Evolutionary conservation across 2,888 invertebrate genomes (phyloP), one percentile per base, ranked within the genome.

Genomic region (Torymus tubicola): DNA sequence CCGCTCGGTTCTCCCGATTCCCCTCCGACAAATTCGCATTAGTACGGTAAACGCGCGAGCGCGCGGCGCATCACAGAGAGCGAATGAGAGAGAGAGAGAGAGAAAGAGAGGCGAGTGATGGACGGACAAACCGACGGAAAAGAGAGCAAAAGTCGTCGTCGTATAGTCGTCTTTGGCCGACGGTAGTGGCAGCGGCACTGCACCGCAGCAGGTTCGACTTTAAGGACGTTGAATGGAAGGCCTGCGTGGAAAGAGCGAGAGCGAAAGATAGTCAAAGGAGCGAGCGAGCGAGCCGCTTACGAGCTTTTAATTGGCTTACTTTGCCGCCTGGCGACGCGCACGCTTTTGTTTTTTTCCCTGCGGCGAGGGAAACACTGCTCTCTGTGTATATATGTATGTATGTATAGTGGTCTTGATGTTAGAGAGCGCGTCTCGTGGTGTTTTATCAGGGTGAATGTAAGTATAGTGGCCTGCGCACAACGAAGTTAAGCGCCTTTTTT

Each of bases 301-400:
- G 74, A 75, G 75, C 81, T 78, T 81, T 81, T 81, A 81, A 81
- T 81, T 81, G 78, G 81, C 78, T 81, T 81, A 60, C 80, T 80
- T 80, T 72, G 71, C 65, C 76, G 74, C 57, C 60, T 18, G 18
- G 31, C 16, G 18, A 21, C 57, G 57, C 57, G 57, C 42, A 16
- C 13, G 42, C 13, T 63, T 64, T 60, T 68, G 31, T 64, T 69
- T 73, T 64, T 64, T 21, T 18, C 31, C 31, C 31, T 5, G 31
- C 31, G 5, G 31, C 31, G 3, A 31, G 31, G 31, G 31, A 31
- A 31, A 31, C 31, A 31, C 31, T 31, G 31, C 1, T 21, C 21
- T 21, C 21, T 21, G 31, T 31, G 31, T 31, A 3, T 31, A 31
- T 31, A 4, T 31, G 3, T 31, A 4, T 31, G 3, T 31, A 31